Evolutionary conservation across 2,888 invertebrate genomes (phyloP), one percentile per base, ranked within the genome.

Genomic region (Pachliopta kotzebuea): DNA sequence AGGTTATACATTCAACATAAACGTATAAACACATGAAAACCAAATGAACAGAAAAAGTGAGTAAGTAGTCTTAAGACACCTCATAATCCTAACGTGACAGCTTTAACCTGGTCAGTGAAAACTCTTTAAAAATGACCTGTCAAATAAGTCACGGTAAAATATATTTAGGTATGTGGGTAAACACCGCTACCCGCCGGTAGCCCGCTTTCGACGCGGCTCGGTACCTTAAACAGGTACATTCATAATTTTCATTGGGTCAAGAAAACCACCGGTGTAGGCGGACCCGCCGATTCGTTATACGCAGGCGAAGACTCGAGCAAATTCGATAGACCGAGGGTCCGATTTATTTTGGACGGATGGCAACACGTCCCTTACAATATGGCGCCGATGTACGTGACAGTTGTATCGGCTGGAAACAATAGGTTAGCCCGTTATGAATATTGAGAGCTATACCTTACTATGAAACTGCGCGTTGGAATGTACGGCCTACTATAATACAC

Each of bases 201-300:
- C 76, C 72, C 75, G 75, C 82, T 84, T 86, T 76, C 76, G 78
- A 85, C 78, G 68, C 74, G 74, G 76, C 79, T 72, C n/a, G n/a
- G 74, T 73, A 75, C 70, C 70, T 69, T 63, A 56, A 67, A 68
- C 68, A 67, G 67, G 68, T 67, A 84, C 80, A 83, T 85, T 85
- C 84, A 87, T 85, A 85, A 87, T 88, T 87, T 86, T 87, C 84
- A 87, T 80, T 88, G 80, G 87, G 86, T 86, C 86, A 88, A 74
- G 81, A 81, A 82, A 81, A 83, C 71, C 69, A 74, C 88, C 85
- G 84, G 37, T 70, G 50, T 77, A 78, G 31, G 24, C 45, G 71
- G 86, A 83, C 69, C 86, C 67, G 69, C 70, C 65, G 74, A 57
- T 60, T 74, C 69, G 71, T 78, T 74, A 76, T 73, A 67, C 67